Evolutionary conservation across 1,140 invertebrate species (phyloP), one percentile per base, ranked within the genome.

Genomic region (Bombus waltoni): DNA sequence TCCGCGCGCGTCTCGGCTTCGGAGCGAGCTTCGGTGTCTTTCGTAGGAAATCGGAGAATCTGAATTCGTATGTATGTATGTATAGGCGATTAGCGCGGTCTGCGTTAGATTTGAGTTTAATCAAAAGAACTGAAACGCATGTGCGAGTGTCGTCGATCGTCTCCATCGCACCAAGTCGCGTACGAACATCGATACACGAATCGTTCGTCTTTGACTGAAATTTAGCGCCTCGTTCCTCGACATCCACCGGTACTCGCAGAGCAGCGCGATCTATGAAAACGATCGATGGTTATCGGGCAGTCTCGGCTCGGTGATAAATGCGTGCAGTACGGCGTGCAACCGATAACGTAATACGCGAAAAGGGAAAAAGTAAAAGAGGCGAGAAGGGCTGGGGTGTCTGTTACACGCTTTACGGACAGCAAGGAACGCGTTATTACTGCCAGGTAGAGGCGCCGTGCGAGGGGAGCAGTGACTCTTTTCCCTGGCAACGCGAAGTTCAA

Each of bases 361-460:
- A 89, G 73, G 84, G 86, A 85, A 88, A 83, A 87, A 89, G 85
- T 82, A 71, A 83, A 75, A 87, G 72, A 74, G 47, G 13, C n/a
- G 40, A 18, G 40, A 35, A 35, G 80, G 44, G 40, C 25, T 40
- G 40, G 62, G 82, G 85, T 91, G 85, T 91, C 86, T 86, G 87
- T 92, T 90, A 87, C 81, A 90, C 85, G 85, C 76, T 87, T 88
- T 84, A 88, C 85, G 85, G 85, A 91, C 89, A 87, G 86, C 77
- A 57, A 82, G 85, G 80, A 93, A 91, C 89, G 86, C 91, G 78
- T 93, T 88, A 92, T 93, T 93, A 93, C 92, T 88, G 87, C 90
- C 47, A 87, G 76, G 68, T 77, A 71, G 80, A 83, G 80, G 83
- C 80, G 82, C 85, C 88, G 88, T 81, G 83, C 88, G 88, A 76